Percentiles rank a stretch among this genome's conserved stretches.
These are phyloP conservation scores for Denticeps clupeoides DNA, from an alignment of 2,797 vertebrate genomes.

Conservation along the genomic window DNA sequence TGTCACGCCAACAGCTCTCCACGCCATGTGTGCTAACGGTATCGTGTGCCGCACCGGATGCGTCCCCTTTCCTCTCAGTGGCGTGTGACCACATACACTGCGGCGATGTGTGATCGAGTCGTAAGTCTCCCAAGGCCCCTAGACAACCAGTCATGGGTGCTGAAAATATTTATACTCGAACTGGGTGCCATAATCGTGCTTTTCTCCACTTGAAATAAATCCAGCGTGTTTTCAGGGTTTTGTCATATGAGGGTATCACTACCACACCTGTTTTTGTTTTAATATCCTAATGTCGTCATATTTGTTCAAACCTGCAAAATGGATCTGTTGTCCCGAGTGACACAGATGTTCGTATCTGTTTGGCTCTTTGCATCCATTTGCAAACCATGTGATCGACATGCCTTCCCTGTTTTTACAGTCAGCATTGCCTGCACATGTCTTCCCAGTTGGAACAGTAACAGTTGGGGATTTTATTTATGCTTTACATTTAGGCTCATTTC, in stretches of 20 bases:
- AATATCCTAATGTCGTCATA: too few relatives aligned
- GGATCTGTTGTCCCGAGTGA: not conserved
- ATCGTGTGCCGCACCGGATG: constrained; percentile 34
- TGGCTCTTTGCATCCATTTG: not conserved
- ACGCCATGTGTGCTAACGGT: constrained; percentile 24
- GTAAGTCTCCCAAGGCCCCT: constrained; percentile 16
- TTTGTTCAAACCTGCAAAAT: too few relatives aligned
- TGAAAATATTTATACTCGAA: constrained; percentile 29
- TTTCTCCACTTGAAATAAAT: too few relatives aligned
- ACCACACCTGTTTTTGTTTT: too few relatives aligned
- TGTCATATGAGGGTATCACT: too few relatives aligned
- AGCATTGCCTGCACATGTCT: constrained; percentile 19
- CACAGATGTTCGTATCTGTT: not conserved
- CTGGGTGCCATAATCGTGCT: too few relatives aligned
- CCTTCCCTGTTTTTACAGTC: constrained; percentile 9
- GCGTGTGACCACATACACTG: constrained; percentile 2
- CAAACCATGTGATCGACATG: constrained; percentile 10
- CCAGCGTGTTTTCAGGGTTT: constrained; percentile 13
- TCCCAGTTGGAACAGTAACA: too few relatives aligned
- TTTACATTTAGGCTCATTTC: too few relatives aligned
- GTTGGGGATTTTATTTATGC: too few relatives aligned
- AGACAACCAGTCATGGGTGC: constrained; percentile 23
- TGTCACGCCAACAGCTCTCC: constrained; percentile 28
- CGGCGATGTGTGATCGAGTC: constrained; percentile 9
- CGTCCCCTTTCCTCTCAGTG: constrained; percentile 9